These are phyloP conservation scores for Bilobella aurantiaca DNA, from an alignment of 1,140 invertebrate genomes.

Conservation along the genomic window DNA sequence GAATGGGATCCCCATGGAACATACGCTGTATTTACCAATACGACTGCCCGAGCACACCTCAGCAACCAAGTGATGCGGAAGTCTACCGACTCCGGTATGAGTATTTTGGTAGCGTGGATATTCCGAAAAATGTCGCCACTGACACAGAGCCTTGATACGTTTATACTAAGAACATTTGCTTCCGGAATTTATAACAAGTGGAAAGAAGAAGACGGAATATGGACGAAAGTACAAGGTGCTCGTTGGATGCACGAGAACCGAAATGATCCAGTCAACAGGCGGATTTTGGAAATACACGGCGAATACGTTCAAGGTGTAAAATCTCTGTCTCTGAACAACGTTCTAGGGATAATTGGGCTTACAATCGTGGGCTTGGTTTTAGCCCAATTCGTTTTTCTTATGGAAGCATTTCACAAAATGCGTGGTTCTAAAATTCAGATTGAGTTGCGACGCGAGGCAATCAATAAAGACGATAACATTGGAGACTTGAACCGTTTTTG, in stretches of 20 bases:
- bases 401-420: too few relatives aligned
- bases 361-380: too few relatives aligned
- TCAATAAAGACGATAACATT: too few relatives aligned
- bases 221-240: background rate
- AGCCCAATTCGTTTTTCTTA: too few relatives aligned
- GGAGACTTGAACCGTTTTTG: too few relatives aligned
- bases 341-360: too few relatives aligned
- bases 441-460: too few relatives aligned
- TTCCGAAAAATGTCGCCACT: background rate
- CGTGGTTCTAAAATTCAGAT: too few relatives aligned
- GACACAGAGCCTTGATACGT: background rate
- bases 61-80: background rate
- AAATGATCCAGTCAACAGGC: too few relatives aligned
- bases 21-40: background rate
- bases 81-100: background rate
- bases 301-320: too few relatives aligned
- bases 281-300: too few relatives aligned
- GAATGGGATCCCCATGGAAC: background rate
- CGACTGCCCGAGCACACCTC: background rate
- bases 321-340: too few relatives aligned
- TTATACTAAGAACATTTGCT: background rate
- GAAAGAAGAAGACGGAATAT: background rate
- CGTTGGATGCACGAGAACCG: background rate
- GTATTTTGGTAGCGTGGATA: background rate
- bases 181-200: background rate